Conservation (phyloP, 2,888 invertebrate genomes). For the Punctoribates punctum region DNA sequence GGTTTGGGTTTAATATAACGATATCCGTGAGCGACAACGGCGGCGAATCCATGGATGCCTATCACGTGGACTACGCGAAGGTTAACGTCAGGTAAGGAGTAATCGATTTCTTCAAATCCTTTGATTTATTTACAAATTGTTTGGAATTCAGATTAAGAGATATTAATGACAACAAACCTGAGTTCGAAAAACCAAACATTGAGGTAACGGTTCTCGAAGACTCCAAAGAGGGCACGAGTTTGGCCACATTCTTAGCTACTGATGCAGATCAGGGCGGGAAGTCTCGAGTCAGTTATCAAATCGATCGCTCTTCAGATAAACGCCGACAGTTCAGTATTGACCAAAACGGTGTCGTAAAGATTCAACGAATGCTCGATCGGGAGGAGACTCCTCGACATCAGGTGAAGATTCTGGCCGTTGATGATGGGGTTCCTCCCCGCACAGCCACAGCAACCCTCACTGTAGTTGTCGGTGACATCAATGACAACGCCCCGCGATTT, state of each 20-base stretch:
- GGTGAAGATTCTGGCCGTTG: slow-evolving; percentile 91
- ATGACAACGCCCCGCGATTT: slow-evolving; percentile 91
- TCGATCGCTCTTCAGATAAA: slow-evolving; percentile 85
- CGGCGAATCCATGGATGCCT: slow-evolving; percentile 66
- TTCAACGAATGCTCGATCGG: slow-evolving; percentile 83
- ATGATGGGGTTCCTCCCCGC: slow-evolving; percentile 86
- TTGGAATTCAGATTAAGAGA: slow-evolving; percentile 65
- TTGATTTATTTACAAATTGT: neutral
- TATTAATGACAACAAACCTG: slow-evolving; percentile 82
- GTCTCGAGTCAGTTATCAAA: slow-evolving; percentile 64
- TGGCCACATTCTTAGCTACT: slow-evolving; percentile 90
- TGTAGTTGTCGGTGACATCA: slow-evolving; percentile 90
- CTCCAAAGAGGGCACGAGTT: slow-evolving; percentile 78
- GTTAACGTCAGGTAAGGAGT: slow-evolving; percentile 67
- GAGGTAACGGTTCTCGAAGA: slow-evolving; percentile 88
- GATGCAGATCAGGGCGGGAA: slow-evolving; percentile 78
- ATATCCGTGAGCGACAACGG: slow-evolving; percentile 59
- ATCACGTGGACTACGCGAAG: slow-evolving; percentile 94
- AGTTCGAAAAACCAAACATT: slow-evolving; percentile 87
- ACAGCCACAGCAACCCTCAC: slow-evolving; percentile 90
- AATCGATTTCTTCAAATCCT: neutral
- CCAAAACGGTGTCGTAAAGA: slow-evolving; percentile 89
- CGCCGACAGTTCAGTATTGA: slow-evolving; percentile 90
- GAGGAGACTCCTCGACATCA: slow-evolving; percentile 94
- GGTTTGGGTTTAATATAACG: slow-evolving; percentile 89